Conservation (phyloP, 2,113 vertebrate genomes). For the Nerophis ophidion region DNA sequence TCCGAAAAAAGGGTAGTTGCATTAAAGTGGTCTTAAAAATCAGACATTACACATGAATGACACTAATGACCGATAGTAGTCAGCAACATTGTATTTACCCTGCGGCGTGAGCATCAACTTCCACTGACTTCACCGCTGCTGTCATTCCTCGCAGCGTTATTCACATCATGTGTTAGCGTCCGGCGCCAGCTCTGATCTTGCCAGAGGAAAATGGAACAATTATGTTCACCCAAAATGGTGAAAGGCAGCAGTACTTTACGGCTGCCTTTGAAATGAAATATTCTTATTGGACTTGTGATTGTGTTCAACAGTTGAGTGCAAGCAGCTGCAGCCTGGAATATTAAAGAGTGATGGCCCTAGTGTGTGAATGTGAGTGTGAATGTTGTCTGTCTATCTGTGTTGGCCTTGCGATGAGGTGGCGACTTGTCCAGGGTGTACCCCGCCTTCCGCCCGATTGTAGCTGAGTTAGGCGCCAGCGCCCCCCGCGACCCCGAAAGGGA, state of each 20-base stretch:
- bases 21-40: not conserved
- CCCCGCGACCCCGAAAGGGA: too few species aligned
- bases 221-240: not conserved
- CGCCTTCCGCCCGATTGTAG: too few species aligned
- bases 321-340: not conserved
- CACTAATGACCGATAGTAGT: conserved; percentile 25
- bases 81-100: conserved; percentile 26
- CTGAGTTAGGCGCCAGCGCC: too few species aligned
- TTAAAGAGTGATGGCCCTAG: not conserved
- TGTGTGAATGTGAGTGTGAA: too few species aligned
- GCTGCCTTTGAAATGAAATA: not conserved
- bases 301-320: not conserved
- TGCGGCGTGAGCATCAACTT: conserved; percentile 31
- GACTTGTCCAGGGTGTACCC: too few species aligned
- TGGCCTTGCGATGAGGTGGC: too few species aligned
- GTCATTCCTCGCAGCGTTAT: conserved; percentile 30
- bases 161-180: conserved; percentile 15
- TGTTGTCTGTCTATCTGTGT: too few species aligned
- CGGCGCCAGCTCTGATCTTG: conserved; percentile 1
- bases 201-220: conserved; percentile 6
- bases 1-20: too few species aligned
- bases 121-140: conserved; percentile 29
- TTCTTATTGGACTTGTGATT: conserved; percentile 1
- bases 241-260: not conserved
- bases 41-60: conserved; percentile 38